Evolutionary conservation across 2,888 invertebrate species (phyloP).

Genomic region (Caenorhabditis sp.): DNA sequence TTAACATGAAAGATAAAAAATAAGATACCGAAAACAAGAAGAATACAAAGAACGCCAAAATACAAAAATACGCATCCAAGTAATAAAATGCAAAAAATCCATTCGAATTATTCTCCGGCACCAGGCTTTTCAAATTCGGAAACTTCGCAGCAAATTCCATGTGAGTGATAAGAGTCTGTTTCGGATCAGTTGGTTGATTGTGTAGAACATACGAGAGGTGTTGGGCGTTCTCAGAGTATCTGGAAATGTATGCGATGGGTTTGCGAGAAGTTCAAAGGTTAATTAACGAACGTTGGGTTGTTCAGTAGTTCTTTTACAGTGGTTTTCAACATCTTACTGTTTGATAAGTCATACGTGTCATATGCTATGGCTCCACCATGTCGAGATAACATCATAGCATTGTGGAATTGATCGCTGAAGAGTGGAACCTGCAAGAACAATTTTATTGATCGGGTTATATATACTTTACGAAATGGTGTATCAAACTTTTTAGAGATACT

Average conservation of each 20-base stretch:
- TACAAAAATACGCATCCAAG: constrained; percentile 11
- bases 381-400: constrained; percentile 31
- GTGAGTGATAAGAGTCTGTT: constrained; percentile 19
- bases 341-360: constrained; percentile 19
- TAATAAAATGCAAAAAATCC: constrained; percentile 23
- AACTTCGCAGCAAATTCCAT: constrained; percentile 31
- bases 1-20: too few relatives aligned
- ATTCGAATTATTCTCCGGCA: constrained; percentile 12
- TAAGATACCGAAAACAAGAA: neutral
- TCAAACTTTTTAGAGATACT: too few relatives aligned
- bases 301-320: constrained; percentile 9
- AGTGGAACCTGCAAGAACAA: constrained; percentile 19
- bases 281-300: constrained; percentile 9
- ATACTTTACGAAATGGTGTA: too few relatives aligned
- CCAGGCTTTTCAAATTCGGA: constrained; percentile 17
- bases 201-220: constrained; percentile 11
- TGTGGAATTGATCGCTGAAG: constrained; percentile 27
- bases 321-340: constrained; percentile 12
- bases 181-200: constrained; percentile 32
- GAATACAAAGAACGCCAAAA: neutral
- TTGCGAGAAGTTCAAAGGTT: neutral
- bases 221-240: constrained; percentile 11
- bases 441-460: too few relatives aligned
- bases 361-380: constrained; percentile 32
- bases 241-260: neutral